phyloP scores from a whole-genome alignment of 2,113 vertebrate genomes.

The Fulmarus glacialis region DNA sequence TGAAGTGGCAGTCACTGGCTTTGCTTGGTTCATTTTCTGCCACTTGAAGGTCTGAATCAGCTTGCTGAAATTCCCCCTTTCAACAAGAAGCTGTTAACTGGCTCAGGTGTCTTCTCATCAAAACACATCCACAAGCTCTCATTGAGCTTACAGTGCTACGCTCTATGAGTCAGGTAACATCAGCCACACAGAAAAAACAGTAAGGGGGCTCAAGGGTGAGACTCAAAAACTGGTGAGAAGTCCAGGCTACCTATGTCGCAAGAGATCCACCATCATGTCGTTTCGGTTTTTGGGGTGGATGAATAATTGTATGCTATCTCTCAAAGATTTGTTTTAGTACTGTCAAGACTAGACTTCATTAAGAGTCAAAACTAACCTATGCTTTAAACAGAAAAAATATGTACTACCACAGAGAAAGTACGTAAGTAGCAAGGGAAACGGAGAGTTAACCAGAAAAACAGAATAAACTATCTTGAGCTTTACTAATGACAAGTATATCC shows the following conservation, averaged over 20 bases:
- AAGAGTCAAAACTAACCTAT: background rate
- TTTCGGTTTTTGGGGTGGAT: background rate
- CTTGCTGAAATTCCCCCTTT: background rate
- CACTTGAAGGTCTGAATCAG: background rate
- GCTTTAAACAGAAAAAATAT: background rate
- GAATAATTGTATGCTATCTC: background rate
- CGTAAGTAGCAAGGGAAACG: background rate
- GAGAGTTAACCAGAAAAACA: background rate
- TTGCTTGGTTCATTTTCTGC: background rate
- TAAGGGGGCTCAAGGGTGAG: background rate
- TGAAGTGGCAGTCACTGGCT: background rate
- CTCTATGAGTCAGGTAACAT: background rate
- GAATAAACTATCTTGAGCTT: background rate
- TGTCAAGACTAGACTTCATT: background rate
- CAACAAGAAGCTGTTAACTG: background rate
- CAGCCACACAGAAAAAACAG: background rate
- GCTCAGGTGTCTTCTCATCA: background rate
- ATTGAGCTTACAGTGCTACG: background rate
- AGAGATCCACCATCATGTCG: background rate
- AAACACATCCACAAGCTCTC: background rate
- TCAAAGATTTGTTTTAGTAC: background rate
- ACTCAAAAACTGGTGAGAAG: background rate
- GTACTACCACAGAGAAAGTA: background rate
- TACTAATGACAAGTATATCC: background rate
- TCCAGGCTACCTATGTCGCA: background rate